These are phyloP conservation scores for Cynaeus angustus DNA, from an alignment of 2,888 invertebrate genomes.

Conservation along the genomic window DNA sequence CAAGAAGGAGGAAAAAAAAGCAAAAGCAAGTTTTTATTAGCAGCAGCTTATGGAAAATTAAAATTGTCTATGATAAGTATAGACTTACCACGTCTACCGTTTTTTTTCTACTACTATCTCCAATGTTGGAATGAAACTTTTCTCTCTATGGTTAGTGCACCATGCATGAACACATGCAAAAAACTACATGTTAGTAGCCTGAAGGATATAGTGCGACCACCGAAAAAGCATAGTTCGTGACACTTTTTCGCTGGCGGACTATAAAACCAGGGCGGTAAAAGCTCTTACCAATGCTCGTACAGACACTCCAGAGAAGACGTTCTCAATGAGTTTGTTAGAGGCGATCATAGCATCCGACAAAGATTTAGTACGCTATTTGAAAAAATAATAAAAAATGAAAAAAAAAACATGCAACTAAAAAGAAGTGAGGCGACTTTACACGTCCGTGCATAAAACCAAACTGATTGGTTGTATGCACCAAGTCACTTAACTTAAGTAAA, in stretches of 20 bases:
- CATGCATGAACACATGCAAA: constrained; percentile 59
- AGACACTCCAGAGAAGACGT: constrained; percentile 76
- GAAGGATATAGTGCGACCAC: neutral
- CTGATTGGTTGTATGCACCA: no score
- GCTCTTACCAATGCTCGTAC: constrained; percentile 78
- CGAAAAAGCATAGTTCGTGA: no score
- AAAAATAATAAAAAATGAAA: constrained; percentile 62
- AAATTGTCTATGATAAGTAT: constrained; percentile 1
- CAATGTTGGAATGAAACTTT: constrained; percentile 57
- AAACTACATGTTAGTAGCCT: constrained; percentile 45
- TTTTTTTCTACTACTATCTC: constrained; percentile 33
- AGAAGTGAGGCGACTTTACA: neutral
- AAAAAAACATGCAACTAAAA: constrained; percentile 50
- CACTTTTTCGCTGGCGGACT: neutral
- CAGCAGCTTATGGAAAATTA: neutral
- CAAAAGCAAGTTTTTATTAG: no score
- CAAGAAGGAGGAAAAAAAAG: no score
- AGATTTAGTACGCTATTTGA: constrained; percentile 74
- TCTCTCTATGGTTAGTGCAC: constrained; percentile 62
- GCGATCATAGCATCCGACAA: constrained; percentile 70
- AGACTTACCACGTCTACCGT: constrained; percentile 31
- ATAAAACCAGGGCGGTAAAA: constrained; percentile 48
- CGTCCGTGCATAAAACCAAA: neutral
- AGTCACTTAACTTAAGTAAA: no score
- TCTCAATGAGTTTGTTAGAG: constrained; percentile 67